Evolutionary conservation across 35 echinoderm and acorn worm genomes (phyloP), one percentile per base, ranked within the genome.

Genomic region (Stichopus chloronotus): DNA sequence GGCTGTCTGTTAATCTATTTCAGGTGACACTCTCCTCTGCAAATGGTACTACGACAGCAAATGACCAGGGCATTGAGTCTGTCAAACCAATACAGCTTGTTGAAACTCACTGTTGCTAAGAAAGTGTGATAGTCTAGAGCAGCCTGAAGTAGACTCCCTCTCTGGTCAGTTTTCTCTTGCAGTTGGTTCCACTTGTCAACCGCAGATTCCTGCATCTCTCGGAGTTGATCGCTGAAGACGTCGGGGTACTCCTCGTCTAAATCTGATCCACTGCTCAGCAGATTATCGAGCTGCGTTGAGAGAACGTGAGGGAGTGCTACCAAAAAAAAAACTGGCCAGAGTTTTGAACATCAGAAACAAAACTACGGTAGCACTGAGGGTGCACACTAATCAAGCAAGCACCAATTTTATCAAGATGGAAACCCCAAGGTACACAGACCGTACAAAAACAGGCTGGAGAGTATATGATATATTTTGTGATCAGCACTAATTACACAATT

Each of bases 121-220:
- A 98, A 94, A 59, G 87, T 87, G 20, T 98, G 96, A 76, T 92
- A 98, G 76, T 98, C 97, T 54, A 93, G 90, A 10, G 97, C 95
- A 76, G 94, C 90, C 59, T 94, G 87, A 9, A 98, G 92, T 63
- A 79, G 22, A 17, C 86, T 63, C 43, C 88, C 85, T 86, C 97
- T 94, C 10, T 94, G 78, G 10, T 90, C 58, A n/a, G 93, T 86
- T 56, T 85, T 92, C 54, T 92, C 84, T 81, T 96, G 92, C 1
- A 98, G 87, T 52, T 84, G 57, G 79, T 98, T 98, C 97, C 97
- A 98, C 55, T 95, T 91, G 4, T 81, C 61, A 30, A 98, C 86
- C 9, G 96, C 92, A 25, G 77, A 87, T 22, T 92, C 56, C 79
- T 96, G 91, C 56, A 92, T 93, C 21, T 92, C 93, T 55, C 84